Base-by-base conservation (phyloP, 2,888 invertebrate genomes). In the Cryptosula pallasiana region DNA sequence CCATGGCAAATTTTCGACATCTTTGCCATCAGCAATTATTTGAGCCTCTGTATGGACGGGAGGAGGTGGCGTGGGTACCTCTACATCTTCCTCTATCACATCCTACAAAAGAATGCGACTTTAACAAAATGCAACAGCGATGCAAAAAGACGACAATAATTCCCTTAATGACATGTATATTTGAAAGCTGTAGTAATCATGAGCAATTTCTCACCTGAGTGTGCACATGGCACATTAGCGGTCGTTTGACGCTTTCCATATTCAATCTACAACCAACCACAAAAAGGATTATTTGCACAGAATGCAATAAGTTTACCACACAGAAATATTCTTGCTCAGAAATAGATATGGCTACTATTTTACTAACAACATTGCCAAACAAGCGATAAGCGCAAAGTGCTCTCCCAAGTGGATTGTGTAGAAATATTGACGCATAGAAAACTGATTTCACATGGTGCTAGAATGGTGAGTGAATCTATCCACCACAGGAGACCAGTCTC, bases 401-500 rank as follows among this genome's bases (percentile, higher is more conserved):
- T n/a, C n/a, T n/a, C n/a, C n/a, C n/a, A n/a, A n/a, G n/a, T n/a
- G n/a, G n/a, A n/a, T n/a, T n/a, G n/a, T n/a, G n/a, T n/a, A n/a
- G n/a, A n/a, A n/a, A n/a, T n/a, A n/a, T n/a, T n/a, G 32, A 63
- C n/a, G 23, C 35, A 45, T 35, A 45, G 32, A 70, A 70, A 70
- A 81, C 81, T 81, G 81, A 81, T 81, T 81, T 81, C 81, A 81
- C 79, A 80, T 82, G 82, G 82, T 82, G 82, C 82, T 82, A 81
- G 81, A 82, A 73, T 55, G 25, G 55, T 69, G 54, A 45, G n/a
- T 63, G 71, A 78, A 77, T 81, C 81, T 80, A 81, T 73, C 77
- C 81, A 80, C 81, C 81, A 81, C 76, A 77, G 76, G 78, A 81
- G 76, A 79, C 75, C 81, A 81, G 81, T 71, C 75, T 76, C 63